A percentile compares a stretch with the other conserved stretches of the same genome.
Evolutionary conservation across 2,797 vertebrate genomes (phyloP).

Genomic region (Chelidonichthys spinosus): DNA sequence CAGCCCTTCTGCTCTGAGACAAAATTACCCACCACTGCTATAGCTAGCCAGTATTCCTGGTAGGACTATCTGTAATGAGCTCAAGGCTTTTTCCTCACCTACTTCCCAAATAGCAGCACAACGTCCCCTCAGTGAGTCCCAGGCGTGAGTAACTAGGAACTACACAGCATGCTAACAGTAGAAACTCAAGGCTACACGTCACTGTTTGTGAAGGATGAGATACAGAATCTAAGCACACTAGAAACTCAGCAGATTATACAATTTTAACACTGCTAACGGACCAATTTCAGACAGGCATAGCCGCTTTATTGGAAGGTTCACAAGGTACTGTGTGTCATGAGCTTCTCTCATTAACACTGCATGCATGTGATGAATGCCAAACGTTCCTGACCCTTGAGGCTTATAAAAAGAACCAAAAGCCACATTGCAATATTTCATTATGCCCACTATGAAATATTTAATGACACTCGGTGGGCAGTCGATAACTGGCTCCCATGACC

Average conservation of each 20-base stretch:
- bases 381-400: not conserved
- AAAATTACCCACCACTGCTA: constrained; percentile 25
- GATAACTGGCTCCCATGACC: not conserved
- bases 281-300: not conserved
- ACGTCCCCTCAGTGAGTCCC: constrained; percentile 30
- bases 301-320: not conserved
- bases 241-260: not conserved
- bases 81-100: constrained; percentile 56
- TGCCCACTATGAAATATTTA: not conserved
- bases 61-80: constrained; percentile 53
- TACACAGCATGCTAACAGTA: constrained; percentile 43
- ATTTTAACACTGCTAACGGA: not conserved
- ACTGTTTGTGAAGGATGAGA: not conserved
- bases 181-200: constrained; percentile 18
- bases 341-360: not conserved
- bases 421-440: not conserved
- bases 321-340: not conserved
- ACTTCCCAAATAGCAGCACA: constrained; percentile 53
- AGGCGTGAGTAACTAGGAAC: constrained; percentile 44
- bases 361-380: not conserved
- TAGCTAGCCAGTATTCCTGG: constrained; percentile 48
- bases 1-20: constrained; percentile 42
- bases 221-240: not conserved
- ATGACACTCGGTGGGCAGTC: not conserved
- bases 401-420: not conserved